phyloP scores from a whole-genome alignment of 2,888 invertebrate species.

The Salticus scenicus region DNA sequence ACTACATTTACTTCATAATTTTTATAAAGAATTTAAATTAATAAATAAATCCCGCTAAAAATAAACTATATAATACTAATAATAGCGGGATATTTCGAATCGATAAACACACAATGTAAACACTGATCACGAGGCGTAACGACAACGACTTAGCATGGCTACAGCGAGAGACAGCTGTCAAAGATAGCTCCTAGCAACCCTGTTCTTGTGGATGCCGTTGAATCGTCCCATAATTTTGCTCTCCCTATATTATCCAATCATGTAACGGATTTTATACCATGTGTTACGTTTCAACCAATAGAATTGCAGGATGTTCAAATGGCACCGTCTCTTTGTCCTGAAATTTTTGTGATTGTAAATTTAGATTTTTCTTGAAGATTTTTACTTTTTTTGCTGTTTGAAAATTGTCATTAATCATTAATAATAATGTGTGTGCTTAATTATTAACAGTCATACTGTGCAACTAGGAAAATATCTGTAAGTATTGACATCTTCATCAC shows the following conservation, averaged over 20 bases:
- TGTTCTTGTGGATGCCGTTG: slow-evolving; percentile 49
- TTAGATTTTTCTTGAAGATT: slow-evolving; percentile 24
- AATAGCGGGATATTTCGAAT: slow-evolving; percentile 38
- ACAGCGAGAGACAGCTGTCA: slow-evolving; percentile 49
- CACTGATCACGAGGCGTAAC: slow-evolving; percentile 65
- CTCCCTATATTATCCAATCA: slow-evolving; percentile 33
- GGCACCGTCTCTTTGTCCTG: slow-evolving; percentile 65
- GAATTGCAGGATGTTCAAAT: slow-evolving; percentile 47
- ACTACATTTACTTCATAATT: no score
- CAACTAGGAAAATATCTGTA: slow-evolving; percentile 24
- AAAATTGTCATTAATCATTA: slow-evolving; percentile 6
- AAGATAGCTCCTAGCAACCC: slow-evolving; percentile 47
- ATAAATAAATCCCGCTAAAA: neutral
- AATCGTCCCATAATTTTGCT: slow-evolving; percentile 36
- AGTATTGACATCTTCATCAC: slow-evolving; percentile 59
- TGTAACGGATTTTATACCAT: neutral
- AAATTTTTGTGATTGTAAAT: slow-evolving; percentile 52
- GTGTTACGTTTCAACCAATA: slow-evolving; percentile 52
- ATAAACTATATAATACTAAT: slow-evolving; percentile 15
- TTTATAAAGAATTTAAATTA: neutral
- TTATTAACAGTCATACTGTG: slow-evolving; percentile 5
- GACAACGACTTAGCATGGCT: slow-evolving; percentile 18
- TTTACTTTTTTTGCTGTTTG: slow-evolving; percentile 17
- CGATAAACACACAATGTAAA: slow-evolving; percentile 60
- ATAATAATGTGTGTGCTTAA: slow-evolving; percentile 7